A percentile compares a stretch with the other conserved stretches of the same genome.
Evolutionary conservation across 2,797 vertebrate genomes (phyloP).

Genomic region (Micrastur ruficollis): DNA sequence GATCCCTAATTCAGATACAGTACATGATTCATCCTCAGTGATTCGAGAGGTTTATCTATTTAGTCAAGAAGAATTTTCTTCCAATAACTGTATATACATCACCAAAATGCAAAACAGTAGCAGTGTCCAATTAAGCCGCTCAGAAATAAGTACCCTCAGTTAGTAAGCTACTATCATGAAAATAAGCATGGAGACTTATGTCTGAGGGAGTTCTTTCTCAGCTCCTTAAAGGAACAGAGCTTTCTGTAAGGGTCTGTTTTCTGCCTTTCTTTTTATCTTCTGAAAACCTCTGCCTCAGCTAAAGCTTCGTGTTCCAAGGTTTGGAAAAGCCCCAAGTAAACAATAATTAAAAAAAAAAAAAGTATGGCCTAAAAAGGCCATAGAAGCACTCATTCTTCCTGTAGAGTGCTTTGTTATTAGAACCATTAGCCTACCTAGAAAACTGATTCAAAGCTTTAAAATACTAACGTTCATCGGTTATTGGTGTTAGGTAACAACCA

Average conservation of each 20-base stretch:
- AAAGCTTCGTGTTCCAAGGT: neutral
- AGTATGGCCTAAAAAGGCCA: neutral
- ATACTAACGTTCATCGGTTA: neutral
- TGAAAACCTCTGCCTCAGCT: neutral
- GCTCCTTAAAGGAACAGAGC: neutral
- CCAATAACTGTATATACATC: fast-evolving
- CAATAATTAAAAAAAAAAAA: neutral
- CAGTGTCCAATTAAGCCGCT: neutral
- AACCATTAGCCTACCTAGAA: neutral
- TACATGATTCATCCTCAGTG: neutral
- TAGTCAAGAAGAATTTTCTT: neutral
- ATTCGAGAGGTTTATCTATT: fast-evolving
- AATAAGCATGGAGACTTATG: neutral
- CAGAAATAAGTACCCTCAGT: neutral
- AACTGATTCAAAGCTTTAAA: neutral
- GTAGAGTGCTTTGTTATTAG: neutral
- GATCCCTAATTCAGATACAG: neutral
- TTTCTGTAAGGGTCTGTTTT: neutral
- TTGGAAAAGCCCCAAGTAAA: neutral
- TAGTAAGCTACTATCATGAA: neutral
- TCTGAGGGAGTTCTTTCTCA: neutral
- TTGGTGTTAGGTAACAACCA: neutral
- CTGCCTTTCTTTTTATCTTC: neutral
- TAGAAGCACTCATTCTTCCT: neutral
- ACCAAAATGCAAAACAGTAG: neutral